Conservation (phyloP, 1,140 invertebrate genomes). For the Drosophila prosaltans region DNA sequence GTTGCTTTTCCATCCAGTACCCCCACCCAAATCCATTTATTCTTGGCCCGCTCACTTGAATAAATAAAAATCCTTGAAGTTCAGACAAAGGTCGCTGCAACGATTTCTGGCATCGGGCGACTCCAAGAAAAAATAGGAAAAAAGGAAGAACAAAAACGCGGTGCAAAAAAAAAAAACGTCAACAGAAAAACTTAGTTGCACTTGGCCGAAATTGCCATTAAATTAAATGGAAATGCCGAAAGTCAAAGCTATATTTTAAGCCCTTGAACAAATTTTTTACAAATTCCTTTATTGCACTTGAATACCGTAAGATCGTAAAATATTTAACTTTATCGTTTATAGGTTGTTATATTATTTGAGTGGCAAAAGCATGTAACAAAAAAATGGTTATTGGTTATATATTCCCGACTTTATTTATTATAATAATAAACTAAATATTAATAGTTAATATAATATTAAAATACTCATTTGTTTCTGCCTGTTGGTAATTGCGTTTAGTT, state of each 20-base stretch:
- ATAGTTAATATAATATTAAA: no score
- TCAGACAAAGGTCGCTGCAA: slow-evolving; percentile 63
- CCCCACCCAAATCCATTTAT: slow-evolving; percentile 42
- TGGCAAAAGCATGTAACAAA: no score
- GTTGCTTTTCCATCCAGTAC: slow-evolving; percentile 30
- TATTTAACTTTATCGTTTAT: not conserved
- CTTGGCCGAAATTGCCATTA: slow-evolving; percentile 4
- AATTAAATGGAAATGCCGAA: slow-evolving; percentile 3
- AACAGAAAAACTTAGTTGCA: slow-evolving; percentile 15
- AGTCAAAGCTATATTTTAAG: slow-evolving; percentile 4
- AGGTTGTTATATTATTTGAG: not conserved
- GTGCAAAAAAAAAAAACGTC: slow-evolving; percentile 25
- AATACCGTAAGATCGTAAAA: not conserved
- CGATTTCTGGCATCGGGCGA: slow-evolving; percentile 43
- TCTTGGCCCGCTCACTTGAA: slow-evolving; percentile 55
- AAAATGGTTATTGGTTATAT: no score
- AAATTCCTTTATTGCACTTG: not conserved
- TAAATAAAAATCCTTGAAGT: slow-evolving; percentile 70
- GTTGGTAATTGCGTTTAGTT: not conserved
- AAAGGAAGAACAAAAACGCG: slow-evolving; percentile 18
- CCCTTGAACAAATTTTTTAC: not conserved
- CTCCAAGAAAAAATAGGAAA: slow-evolving; percentile 30
- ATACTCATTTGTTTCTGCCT: not conserved
- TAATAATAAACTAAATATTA: no score
- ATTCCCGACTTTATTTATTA: no score